Evolutionary conservation across 2,113 vertebrate species (phyloP), one percentile per base, ranked within the genome.

Genomic region (Nannospalax galili): DNA sequence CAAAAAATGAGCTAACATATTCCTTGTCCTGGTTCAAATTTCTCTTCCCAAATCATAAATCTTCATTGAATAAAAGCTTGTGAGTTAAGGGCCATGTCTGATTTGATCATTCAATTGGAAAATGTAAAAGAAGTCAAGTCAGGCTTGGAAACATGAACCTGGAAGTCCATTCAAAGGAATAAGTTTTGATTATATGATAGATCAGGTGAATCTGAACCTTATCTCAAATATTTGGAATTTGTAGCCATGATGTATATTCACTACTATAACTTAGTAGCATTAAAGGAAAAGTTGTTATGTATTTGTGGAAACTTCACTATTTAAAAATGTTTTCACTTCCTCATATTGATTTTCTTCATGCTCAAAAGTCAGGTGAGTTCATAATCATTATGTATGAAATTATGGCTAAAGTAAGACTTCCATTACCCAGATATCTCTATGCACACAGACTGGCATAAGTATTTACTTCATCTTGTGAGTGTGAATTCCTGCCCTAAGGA

Each of bases 31-130:
- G 58, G 32, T 3, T 69, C 20, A 45, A 19, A 62, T 5, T 70
- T 1, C 37, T 28, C 6, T 5, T n/a, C 5, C 26, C 19, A 22
- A 28, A 15, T 0, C 64, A 22, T 7, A 12, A 9, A 22, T n/a
- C 35, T 48, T 26, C 24, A 8, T 1, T 11, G 12, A 20, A 45
- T 28, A 14, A 32, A 52, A 30, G 42, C 37, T 77, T 0, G 2
- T 6, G 37, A n/a, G 26, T 35, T 24, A 17, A 26, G 30, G 26
- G 7, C 6, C 30, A 6, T 40, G 6, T 72, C 32, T 40, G 14
- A 24, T 22, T 24, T 26, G 7, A 42, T 70, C 5, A 5, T 80
- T 56, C 48, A 67, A 82, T 3, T 30, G 42, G 5, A 35, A 20
- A 19, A 17, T 60, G 4, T 30, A 32, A 12, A 69, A 32, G 88